Conservation (phyloP, 1,140 invertebrate species). For the Monomorium pharaonis region DNA sequence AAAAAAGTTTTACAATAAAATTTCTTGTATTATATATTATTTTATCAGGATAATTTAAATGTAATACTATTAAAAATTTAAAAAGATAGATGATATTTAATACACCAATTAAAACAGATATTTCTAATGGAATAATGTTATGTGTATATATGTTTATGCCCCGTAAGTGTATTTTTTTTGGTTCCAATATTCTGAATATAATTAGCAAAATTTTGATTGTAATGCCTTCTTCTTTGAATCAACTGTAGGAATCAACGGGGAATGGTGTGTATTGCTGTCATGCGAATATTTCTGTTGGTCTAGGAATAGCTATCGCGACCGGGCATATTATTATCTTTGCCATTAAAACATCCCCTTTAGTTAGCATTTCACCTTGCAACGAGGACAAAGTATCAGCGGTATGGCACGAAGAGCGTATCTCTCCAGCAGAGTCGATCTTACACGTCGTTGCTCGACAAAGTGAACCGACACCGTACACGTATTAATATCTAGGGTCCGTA, state of each 20-base stretch:
- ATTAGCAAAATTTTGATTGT: background rate
- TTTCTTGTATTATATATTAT: background rate
- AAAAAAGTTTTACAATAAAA: background rate
- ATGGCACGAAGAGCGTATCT: slow-evolving; percentile 72
- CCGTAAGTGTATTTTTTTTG: background rate
- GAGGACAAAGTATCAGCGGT: slow-evolving; percentile 78
- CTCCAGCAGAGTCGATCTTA: slow-evolving; percentile 76
- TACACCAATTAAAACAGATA: background rate
- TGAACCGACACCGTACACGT: slow-evolving; percentile 76
- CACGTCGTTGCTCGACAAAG: slow-evolving; percentile 83
- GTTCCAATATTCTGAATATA: background rate
- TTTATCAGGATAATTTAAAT: background rate
- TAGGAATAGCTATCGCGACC: slow-evolving; percentile 68
- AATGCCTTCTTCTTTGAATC: slow-evolving; percentile 37
- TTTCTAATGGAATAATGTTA: background rate
- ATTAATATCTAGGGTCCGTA: slow-evolving; percentile 81
- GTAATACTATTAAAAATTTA: background rate
- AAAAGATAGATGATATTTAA: background rate
- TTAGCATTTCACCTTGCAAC: slow-evolving; percentile 83
- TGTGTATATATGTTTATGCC: too few species aligned
- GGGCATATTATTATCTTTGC: slow-evolving; percentile 76
- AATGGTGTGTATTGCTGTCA: background rate
- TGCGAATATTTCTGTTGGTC: slow-evolving; percentile 9
- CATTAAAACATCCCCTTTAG: slow-evolving; percentile 83
- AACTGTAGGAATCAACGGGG: background rate